A percentile compares a stretch with the other conserved stretches of the same genome.
Conservation (phyloP, 2,888 invertebrate species). For the Beris chalybata region DNA sequence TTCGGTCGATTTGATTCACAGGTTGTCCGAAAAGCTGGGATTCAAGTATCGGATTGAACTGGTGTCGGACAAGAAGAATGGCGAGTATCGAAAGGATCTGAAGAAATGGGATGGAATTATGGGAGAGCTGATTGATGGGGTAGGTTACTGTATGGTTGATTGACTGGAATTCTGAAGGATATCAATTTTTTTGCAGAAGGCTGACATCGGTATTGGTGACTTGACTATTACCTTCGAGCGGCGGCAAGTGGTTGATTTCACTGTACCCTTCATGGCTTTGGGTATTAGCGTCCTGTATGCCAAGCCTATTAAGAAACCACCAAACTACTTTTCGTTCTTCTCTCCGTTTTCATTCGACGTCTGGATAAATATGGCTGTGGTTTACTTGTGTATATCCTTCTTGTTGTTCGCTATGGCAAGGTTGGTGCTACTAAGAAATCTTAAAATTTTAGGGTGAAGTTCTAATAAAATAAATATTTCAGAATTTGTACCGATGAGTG, state of each 20-base stretch:
- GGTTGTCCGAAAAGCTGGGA: constrained; percentile 52
- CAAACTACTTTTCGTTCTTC: constrained; percentile 84
- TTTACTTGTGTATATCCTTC: constrained; percentile 76
- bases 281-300: constrained; percentile 84
- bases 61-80: constrained; percentile 40
- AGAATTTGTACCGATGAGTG: constrained; percentile 66
- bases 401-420: constrained; percentile 75
- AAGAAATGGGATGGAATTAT: constrained; percentile 44
- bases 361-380: constrained; percentile 83
- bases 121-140: constrained; percentile 36
- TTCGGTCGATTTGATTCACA: constrained; percentile 59
- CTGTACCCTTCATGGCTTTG: constrained; percentile 92
- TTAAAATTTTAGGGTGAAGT: background rate
- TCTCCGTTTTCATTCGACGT: constrained; percentile 79
- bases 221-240: constrained; percentile 88
- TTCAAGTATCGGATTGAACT: constrained; percentile 45
- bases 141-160: background rate
- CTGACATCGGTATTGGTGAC: constrained; percentile 89
- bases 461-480: background rate
- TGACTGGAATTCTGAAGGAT: background rate
- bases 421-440: constrained; percentile 47
- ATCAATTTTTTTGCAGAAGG: constrained; percentile 63
- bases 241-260: constrained; percentile 81
- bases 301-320: constrained; percentile 72
- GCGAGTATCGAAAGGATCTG: constrained; percentile 36